Conservation (phyloP, 2,888 invertebrate genomes). For the Megaustenia siamemsis region DNA sequence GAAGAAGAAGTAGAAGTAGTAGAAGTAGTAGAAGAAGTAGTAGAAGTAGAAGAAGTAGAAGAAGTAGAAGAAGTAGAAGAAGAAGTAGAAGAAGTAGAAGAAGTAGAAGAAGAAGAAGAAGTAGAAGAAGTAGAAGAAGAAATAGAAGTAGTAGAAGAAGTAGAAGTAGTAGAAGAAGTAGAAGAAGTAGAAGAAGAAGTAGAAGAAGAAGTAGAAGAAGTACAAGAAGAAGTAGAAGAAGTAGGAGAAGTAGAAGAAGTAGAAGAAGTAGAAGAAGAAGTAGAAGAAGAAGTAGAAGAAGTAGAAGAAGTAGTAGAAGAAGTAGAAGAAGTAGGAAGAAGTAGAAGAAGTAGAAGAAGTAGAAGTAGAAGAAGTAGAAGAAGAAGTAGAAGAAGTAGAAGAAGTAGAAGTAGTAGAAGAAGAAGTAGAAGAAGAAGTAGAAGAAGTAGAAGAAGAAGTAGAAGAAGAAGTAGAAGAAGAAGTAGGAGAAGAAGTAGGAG, state of each 20-base stretch:
- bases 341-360: not conserved
- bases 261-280: not conserved
- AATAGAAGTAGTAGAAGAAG: not conserved
- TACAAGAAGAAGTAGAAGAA: not conserved
- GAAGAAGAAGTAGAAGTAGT: not conserved
- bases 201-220: slow-evolving; percentile 5
- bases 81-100: slow-evolving; percentile 1
- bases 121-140: slow-evolving; percentile 1
- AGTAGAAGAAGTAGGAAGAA: too few species aligned
- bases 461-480: not conserved
- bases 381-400: not conserved
- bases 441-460: not conserved
- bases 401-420: not conserved
- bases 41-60: not conserved
- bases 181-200: slow-evolving; percentile 1
- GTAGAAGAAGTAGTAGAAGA: not conserved
- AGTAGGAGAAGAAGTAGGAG: too few species aligned
- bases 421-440: not conserved
- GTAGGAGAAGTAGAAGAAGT: not conserved
- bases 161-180: not conserved
- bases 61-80: slow-evolving; percentile 1
- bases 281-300: not conserved
- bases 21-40: not conserved
- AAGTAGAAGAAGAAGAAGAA: not conserved
- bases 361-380: not conserved